Conservation (phyloP, 2,113 vertebrate species). For the Riparia riparia region DNA sequence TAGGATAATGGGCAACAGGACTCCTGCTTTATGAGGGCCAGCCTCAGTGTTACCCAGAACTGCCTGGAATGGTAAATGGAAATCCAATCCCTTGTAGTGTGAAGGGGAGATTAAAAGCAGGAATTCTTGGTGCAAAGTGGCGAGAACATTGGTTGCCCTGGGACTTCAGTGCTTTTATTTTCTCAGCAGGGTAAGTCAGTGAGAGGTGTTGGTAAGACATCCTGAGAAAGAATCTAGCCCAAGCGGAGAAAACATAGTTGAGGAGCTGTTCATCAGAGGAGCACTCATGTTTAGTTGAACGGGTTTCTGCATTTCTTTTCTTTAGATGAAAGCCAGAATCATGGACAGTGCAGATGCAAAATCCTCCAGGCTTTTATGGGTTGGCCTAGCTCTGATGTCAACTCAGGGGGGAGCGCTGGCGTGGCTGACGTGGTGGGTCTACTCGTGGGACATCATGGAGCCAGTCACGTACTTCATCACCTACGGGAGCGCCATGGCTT, state of each 20-base stretch:
- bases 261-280: neutral
- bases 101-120: neutral
- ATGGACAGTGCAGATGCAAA: conserved; percentile 73
- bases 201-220: neutral
- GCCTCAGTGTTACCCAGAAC: neutral
- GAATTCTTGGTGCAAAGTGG: neutral
- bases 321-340: conserved; percentile 84
- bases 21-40: neutral
- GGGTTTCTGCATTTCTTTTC: neutral
- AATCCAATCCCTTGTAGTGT: neutral
- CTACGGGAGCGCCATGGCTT: conserved; percentile 88
- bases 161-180: neutral
- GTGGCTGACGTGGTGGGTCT: conserved; percentile 98
- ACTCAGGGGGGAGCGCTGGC: conserved; percentile 90
- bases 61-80: neutral
- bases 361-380: conserved; percentile 81
- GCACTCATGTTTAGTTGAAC: neutral
- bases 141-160: neutral
- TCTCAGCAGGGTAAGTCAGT: neutral
- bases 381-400: conserved; percentile 88
- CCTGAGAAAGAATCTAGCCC: neutral
- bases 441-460: conserved; percentile 98
- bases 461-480: conserved; percentile 95
- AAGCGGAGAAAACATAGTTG: neutral
- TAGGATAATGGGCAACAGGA: neutral